Evolutionary conservation across 1,140 invertebrate genomes (phyloP).

Genomic region (Drosophila murphyi): DNA sequence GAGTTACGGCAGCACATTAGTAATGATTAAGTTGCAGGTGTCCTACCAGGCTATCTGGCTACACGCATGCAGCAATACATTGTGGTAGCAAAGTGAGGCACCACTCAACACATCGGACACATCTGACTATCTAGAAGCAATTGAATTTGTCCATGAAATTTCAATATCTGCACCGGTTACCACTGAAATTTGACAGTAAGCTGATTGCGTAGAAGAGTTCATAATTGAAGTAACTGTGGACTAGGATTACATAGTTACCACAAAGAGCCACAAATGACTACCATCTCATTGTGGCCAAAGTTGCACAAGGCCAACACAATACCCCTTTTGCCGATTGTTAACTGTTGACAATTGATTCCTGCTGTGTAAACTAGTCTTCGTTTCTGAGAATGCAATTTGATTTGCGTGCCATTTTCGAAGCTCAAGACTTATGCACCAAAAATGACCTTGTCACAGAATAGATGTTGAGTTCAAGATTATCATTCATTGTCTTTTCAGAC

Average conservation of each 20-base stretch:
- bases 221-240: neutral
- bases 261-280: constrained; percentile 18
- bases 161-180: constrained; percentile 18
- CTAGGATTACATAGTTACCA: constrained; percentile 4
- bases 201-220: constrained; percentile 14
- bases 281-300: constrained; percentile 32
- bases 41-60: constrained; percentile 30
- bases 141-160: constrained; percentile 61
- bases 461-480: no score
- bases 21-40: constrained; percentile 67
- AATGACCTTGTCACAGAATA: neutral
- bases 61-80: neutral
- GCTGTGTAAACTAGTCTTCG: neutral
- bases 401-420: constrained; percentile 13
- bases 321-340: constrained; percentile 20
- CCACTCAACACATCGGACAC: neutral
- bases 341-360: constrained; percentile 19
- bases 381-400: constrained; percentile 13
- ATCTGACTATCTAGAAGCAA: constrained; percentile 32
- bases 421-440: neutral
- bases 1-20: constrained; percentile 62
- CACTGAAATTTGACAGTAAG: constrained; percentile 24
- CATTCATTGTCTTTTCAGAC: neutral
- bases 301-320: constrained; percentile 22
- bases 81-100: neutral